Percentiles rank a stretch among this genome's conserved stretches.
Evolutionary conservation across 1,140 invertebrate species (phyloP).

Genomic region (Drosophila rufa): DNA sequence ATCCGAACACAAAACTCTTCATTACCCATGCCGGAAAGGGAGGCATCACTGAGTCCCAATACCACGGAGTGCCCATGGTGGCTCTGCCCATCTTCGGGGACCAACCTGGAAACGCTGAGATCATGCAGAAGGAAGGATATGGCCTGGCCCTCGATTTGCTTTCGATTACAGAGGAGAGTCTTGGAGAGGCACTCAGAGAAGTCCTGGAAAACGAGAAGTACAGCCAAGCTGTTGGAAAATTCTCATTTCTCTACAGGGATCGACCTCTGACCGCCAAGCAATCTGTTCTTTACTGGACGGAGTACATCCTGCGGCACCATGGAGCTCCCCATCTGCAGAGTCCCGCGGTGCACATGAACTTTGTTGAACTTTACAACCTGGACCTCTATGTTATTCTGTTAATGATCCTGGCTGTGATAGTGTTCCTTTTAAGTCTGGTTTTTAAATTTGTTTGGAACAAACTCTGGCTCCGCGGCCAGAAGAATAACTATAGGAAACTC

Average conservation of each 20-base stretch:
- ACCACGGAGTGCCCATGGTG: constrained; percentile 90
- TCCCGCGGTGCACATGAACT: constrained; percentile 56
- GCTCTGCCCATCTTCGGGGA: constrained; percentile 90
- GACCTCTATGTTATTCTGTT: constrained; percentile 62
- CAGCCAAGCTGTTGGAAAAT: constrained; percentile 39
- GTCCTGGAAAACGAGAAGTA: constrained; percentile 67
- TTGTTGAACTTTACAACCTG: constrained; percentile 63
- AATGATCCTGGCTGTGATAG: constrained; percentile 2
- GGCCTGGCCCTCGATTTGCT: constrained; percentile 84
- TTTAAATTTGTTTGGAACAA: constrained; percentile 19
- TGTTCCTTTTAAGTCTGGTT: constrained; percentile 13
- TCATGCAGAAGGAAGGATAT: constrained; percentile 85
- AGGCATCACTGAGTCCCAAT: constrained; percentile 89
- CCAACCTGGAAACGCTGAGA: constrained; percentile 86
- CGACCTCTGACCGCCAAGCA: constrained; percentile 78
- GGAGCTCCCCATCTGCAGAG: constrained; percentile 84
- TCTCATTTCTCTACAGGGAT: constrained; percentile 70
- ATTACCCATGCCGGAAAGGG: constrained; percentile 91
- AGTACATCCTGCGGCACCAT: constrained; percentile 85
- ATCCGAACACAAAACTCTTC: constrained; percentile 86
- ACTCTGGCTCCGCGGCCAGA: neutral
- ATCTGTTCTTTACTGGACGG: constrained; percentile 85
- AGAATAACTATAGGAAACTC: neutral
- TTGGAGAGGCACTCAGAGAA: constrained; percentile 52
- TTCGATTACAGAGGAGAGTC: constrained; percentile 78